Conservation (phyloP, 1,140 invertebrate genomes). For the Helicoverpa zea region DNA sequence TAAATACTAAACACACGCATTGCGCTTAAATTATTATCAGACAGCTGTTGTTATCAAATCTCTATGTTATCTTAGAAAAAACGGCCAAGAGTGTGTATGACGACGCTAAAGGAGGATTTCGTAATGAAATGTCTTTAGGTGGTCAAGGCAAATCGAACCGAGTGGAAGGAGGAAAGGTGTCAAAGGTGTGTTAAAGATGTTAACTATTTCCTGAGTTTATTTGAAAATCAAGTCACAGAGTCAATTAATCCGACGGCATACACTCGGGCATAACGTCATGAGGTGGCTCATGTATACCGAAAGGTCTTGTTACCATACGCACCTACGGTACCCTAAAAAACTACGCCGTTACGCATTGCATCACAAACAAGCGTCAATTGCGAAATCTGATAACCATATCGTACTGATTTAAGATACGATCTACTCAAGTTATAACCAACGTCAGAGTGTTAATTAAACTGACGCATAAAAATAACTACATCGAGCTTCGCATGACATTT, state of each 20-base stretch:
- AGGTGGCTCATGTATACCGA: no score
- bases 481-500: neutral
- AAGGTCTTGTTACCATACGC: no score
- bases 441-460: neutral
- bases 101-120: no score
- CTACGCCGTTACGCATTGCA: slow-evolving; percentile 15
- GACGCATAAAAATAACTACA: neutral
- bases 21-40: slow-evolving; percentile 31
- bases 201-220: no score
- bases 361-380: slow-evolving; percentile 24
- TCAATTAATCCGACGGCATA: no score
- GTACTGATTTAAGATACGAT: slow-evolving; percentile 17
- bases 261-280: no score
- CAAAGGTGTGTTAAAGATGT: no score
- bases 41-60: slow-evolving; percentile 38
- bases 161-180: no score
- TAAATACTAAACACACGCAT: neutral
- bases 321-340: neutral
- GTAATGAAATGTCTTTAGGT: no score
- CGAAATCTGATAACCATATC: slow-evolving; percentile 14
- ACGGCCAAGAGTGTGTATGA: no score
- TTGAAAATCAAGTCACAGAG: no score
- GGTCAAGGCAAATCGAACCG: no score
- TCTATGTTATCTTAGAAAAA: slow-evolving; percentile 29
- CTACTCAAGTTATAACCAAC: neutral